A percentile compares a stretch with the other conserved stretches of the same genome.
These are phyloP conservation scores for Campaea margaritaria DNA, from an alignment of 2,888 invertebrate species.

Conservation along the genomic window DNA sequence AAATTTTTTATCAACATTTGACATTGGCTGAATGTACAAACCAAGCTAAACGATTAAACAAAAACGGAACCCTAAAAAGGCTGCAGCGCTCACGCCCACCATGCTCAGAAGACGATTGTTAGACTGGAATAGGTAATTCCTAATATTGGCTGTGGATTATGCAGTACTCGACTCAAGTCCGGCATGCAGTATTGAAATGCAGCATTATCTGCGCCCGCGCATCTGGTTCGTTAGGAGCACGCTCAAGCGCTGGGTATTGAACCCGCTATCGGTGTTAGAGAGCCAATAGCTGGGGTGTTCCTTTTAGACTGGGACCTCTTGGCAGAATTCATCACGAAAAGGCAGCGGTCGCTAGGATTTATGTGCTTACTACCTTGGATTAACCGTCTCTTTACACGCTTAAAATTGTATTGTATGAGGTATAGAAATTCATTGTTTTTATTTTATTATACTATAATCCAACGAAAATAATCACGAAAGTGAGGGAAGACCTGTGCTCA, in stretches of 20 bases:
- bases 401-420: neutral
- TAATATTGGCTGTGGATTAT: conserved; percentile 20
- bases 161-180: conserved; percentile 17
- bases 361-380: neutral
- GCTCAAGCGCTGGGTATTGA: conserved; percentile 70
- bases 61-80: too few relatives aligned
- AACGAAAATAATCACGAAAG: too few relatives aligned
- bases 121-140: conserved; percentile 7
- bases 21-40: too few relatives aligned
- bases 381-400: neutral
- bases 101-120: too few relatives aligned
- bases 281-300: conserved; percentile 58
- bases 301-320: conserved; percentile 24
- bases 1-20: too few relatives aligned
- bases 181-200: conserved; percentile 67
- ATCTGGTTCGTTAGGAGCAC: conserved; percentile 80
- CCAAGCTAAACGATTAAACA: too few relatives aligned
- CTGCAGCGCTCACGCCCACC: too few relatives aligned
- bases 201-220: conserved; percentile 70
- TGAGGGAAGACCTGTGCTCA: too few relatives aligned
- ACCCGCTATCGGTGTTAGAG: conserved; percentile 79
- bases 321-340: neutral
- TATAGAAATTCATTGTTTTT: too few relatives aligned
- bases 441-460: too few relatives aligned
- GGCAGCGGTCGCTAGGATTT: too few relatives aligned